Percentiles rank a stretch among this genome's conserved stretches.
phyloP scores from a whole-genome alignment of 2,888 invertebrate species.

The Apamea anceps region DNA sequence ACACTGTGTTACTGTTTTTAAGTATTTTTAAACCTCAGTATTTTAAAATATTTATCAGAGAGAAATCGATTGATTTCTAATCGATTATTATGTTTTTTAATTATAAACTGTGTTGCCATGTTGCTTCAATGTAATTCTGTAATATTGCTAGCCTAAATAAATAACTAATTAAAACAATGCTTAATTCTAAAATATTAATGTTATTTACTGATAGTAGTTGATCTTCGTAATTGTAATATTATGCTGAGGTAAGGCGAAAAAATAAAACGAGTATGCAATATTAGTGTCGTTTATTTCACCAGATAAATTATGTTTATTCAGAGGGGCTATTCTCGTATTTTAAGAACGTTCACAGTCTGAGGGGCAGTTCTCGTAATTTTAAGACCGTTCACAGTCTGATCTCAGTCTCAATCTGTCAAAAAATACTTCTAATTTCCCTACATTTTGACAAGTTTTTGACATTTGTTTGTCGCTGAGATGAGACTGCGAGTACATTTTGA shows the following conservation, averaged over 20 bases:
- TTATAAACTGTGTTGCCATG: conserved; percentile 74
- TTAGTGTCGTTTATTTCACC: conserved; percentile 49
- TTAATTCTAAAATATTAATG: conserved; percentile 88
- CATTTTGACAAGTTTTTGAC: too few relatives aligned
- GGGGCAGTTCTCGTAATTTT: too few relatives aligned
- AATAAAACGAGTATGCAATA: conserved; percentile 78
- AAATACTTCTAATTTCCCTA: too few relatives aligned
- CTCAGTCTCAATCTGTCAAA: too few relatives aligned
- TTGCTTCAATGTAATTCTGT: conserved; percentile 82
- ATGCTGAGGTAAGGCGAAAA: conserved; percentile 78
- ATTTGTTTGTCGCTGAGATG: too few relatives aligned
- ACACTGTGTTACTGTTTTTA: conserved; percentile 56
- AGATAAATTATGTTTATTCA: neutral
- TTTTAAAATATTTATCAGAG: conserved; percentile 47
- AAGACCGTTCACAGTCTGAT: too few relatives aligned
- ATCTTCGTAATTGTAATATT: conserved; percentile 85
- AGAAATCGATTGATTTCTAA: conserved; percentile 45
- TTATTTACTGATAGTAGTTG: conserved; percentile 89
- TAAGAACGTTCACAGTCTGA: neutral
- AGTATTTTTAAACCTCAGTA: conserved; percentile 57
- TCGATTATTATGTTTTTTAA: conserved; percentile 58
- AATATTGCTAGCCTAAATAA: conserved; percentile 85
- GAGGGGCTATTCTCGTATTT: neutral
- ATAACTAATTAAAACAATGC: conserved; percentile 77
- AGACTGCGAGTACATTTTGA: too few relatives aligned